phyloP scores from a whole-genome alignment of 2,113 vertebrate species.

The Nothocercus julius region DNA sequence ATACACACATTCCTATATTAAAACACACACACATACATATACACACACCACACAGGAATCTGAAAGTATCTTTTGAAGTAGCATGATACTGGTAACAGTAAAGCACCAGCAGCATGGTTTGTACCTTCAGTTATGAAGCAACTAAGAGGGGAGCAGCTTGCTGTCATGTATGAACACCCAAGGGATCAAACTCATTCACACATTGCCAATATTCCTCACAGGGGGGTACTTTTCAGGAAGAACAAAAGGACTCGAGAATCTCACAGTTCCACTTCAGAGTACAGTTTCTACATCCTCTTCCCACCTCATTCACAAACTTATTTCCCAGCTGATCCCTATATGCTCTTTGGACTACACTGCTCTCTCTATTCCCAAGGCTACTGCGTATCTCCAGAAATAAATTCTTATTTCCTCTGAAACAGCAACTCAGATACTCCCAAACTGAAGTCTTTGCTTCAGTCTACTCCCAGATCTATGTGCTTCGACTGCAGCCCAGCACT shows the following conservation, averaged over 20 bases:
- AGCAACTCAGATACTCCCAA: neutral
- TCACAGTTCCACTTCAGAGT: neutral
- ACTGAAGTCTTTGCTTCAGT: neutral
- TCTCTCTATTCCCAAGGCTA: neutral
- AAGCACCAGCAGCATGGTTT: neutral
- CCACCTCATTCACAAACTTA: neutral
- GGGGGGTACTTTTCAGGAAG: accelerated
- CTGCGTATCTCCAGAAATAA: neutral
- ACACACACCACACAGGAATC: neutral
- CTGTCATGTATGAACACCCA: neutral
- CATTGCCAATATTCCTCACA: neutral
- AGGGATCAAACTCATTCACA: neutral
- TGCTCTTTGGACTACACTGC: neutral
- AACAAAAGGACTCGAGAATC: neutral
- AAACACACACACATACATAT: neutral
- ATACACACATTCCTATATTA: no score
- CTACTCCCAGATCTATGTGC: accelerated
- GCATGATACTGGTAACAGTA: neutral
- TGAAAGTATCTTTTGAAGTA: neutral
- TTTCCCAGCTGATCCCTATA: neutral
- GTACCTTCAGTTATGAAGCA: neutral
- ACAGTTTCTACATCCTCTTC: neutral
- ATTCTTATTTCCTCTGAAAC: neutral
- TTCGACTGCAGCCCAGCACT: neutral
- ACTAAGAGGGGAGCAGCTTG: neutral